Evolutionary conservation across 2,888 invertebrate species (phyloP), one percentile per base, ranked within the genome.

Genomic region (Drosophila melanocephala): DNA sequence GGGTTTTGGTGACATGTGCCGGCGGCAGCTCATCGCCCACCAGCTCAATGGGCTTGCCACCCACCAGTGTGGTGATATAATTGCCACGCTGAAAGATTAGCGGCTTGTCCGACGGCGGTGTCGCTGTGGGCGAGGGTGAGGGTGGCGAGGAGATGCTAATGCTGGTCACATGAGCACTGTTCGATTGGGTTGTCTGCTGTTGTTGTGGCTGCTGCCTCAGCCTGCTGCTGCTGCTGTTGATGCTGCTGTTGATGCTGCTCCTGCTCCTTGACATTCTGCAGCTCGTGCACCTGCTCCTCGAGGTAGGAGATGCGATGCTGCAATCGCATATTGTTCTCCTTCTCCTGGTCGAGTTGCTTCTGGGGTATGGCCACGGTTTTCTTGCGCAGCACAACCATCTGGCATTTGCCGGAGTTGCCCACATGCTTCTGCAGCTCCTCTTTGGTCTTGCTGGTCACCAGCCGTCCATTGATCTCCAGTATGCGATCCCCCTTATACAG

Each of bases 241-340:
- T 83, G 83, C 0, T 78, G 84, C 16, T 75, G 51, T 1, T 67
- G 77, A 1, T 69, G 73, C 0, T 79, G 72, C 12, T 81, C 84
- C 9, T 87, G 90, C 33, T 93, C 93, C 76, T 93, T 93, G 3
- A 84, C 83, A 3, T 79, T 93, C 63, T 96, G 94, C 16, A 96
- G 93, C 83, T 96, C 95, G 0, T 94, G 94, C 79, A 97, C 97
- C 94, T 97, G 97, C 91, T 98, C 97, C 93, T 98, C 98, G 69
- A 98, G 95, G 93, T 98, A 98, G 3, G 97, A 97, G 89, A 98
- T 98, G 81, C 98, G 95, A 93, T 98, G 98, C 19, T 97, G 97
- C 72, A 98, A 94, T 60, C 97, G 94, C 73, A 97, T 95, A 94
- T 97, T 97, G 93, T 97, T 97, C 30, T 96, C 95, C 87, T 96